Evolutionary conservation across 2,113 vertebrate genomes (phyloP).

Genomic region (Bagarius yarrelli): DNA sequence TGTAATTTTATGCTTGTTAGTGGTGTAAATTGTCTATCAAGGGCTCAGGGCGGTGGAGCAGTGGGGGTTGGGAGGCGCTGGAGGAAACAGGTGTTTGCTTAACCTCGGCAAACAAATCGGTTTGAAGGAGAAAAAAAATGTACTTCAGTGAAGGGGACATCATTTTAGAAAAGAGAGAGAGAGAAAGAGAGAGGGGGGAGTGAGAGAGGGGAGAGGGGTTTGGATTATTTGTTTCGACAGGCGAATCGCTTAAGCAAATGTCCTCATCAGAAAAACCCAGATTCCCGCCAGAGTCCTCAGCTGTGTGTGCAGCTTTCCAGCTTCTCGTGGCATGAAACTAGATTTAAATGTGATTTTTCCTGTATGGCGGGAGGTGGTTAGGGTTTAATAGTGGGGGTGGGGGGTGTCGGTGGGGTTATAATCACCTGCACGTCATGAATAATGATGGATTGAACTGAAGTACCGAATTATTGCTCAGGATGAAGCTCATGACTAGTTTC

Average conservation of each 20-base stretch:
- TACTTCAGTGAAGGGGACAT: constrained; percentile 1
- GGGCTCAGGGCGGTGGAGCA: constrained; percentile 29
- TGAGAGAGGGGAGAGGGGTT: not conserved
- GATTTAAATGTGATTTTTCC: constrained; percentile 57
- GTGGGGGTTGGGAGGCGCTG: too few species aligned
- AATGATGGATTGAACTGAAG: constrained; percentile 37
- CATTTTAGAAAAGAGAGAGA: not conserved
- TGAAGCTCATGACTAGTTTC: not conserved
- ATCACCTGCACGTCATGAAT: constrained; percentile 47
- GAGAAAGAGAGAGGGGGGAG: not conserved
- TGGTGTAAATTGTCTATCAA: constrained; percentile 50
- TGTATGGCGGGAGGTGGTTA: constrained; percentile 15
- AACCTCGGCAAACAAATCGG: constrained; percentile 46
- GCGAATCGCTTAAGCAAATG: constrained; percentile 52
- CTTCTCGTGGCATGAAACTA: constrained; percentile 49
- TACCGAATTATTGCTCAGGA: constrained; percentile 24
- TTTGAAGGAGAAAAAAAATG: constrained; percentile 33
- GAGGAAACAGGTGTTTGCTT: constrained; percentile 58
- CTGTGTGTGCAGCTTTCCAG: constrained; percentile 36
- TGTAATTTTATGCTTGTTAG: constrained; percentile 56
- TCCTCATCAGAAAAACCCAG: constrained; percentile 38
- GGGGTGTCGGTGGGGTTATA: constrained; percentile 37
- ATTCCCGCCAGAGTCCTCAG: constrained; percentile 42
- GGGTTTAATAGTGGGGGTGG: too few species aligned
- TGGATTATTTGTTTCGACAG: constrained; percentile 47